These are phyloP conservation scores for Chlamydotis undulata DNA, from an alignment of 2,113 vertebrate species.

Conservation along the genomic window DNA sequence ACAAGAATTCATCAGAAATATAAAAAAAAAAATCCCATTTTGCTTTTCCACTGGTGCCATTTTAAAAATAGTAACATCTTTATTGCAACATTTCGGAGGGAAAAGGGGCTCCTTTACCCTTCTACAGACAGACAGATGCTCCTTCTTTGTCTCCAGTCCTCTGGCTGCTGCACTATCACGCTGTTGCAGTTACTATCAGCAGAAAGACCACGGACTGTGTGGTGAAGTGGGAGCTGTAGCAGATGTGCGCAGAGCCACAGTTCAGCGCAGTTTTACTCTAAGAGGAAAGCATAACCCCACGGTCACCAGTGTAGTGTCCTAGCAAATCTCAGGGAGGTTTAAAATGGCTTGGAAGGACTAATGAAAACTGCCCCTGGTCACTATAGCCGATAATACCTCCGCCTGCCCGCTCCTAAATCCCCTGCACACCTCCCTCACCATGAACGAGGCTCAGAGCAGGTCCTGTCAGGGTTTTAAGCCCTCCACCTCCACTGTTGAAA, in stretches of 20 bases:
- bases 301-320: neutral
- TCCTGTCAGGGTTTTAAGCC: neutral
- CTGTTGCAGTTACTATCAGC: neutral
- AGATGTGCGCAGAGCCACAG: neutral
- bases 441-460: neutral
- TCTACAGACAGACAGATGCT: neutral
- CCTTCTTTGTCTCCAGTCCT: neutral
- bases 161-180: neutral
- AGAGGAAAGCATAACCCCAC: neutral
- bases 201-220: rapidly evolving
- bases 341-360: neutral
- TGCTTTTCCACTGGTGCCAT: neutral
- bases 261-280: neutral
- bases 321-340: neutral
- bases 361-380: neutral
- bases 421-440: neutral
- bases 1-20: neutral
- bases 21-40: neutral
- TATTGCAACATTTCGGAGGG: neutral
- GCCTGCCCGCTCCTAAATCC: neutral
- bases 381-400: neutral
- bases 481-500: neutral
- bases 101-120: neutral
- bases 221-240: neutral
- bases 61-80: constrained; percentile 36